Evolutionary conservation across 2,797 vertebrate genomes (phyloP).

Genomic region (Chanos chanos): DNA sequence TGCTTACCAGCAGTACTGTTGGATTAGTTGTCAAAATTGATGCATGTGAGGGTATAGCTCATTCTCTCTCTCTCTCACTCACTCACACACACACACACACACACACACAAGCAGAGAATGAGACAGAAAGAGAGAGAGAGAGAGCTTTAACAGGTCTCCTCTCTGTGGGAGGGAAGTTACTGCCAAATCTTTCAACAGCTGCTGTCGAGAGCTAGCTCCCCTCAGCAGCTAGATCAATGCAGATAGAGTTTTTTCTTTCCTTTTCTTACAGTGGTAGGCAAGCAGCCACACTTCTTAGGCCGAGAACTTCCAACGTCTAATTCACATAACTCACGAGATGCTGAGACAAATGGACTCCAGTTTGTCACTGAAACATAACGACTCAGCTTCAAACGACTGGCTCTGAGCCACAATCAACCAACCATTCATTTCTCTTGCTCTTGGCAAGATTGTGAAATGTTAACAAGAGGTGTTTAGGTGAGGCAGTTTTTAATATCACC

Average conservation of each 20-base stretch:
- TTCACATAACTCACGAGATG: constrained; percentile 13
- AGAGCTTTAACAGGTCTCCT: no score
- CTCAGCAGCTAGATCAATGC: constrained; percentile 25
- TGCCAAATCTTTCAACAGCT: constrained; percentile 43
- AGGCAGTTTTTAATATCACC: constrained; percentile 1
- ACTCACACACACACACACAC: no score
- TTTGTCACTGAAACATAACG: constrained; percentile 35
- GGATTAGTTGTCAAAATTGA: no score
- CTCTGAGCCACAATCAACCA: constrained; percentile 27
- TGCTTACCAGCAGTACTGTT: no score
- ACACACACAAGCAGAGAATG: background rate
- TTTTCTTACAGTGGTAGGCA: background rate
- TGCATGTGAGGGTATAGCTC: no score
- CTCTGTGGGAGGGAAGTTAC: constrained; percentile 29
- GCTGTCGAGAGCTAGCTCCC: constrained; percentile 33
- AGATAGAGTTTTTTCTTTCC: constrained; percentile 15
- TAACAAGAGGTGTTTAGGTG: background rate
- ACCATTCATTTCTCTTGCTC: constrained; percentile 1
- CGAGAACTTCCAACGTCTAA: background rate
- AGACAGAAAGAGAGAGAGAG: background rate
- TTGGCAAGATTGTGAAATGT: constrained; percentile 7
- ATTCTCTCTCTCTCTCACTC: no score
- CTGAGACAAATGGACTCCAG: constrained; percentile 26
- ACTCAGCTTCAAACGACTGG: constrained; percentile 37
- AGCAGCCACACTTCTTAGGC: background rate